A percentile compares a stretch with the other conserved stretches of the same genome.
phyloP scores from a whole-genome alignment of 1,140 invertebrate species.

The Diprion similis region DNA sequence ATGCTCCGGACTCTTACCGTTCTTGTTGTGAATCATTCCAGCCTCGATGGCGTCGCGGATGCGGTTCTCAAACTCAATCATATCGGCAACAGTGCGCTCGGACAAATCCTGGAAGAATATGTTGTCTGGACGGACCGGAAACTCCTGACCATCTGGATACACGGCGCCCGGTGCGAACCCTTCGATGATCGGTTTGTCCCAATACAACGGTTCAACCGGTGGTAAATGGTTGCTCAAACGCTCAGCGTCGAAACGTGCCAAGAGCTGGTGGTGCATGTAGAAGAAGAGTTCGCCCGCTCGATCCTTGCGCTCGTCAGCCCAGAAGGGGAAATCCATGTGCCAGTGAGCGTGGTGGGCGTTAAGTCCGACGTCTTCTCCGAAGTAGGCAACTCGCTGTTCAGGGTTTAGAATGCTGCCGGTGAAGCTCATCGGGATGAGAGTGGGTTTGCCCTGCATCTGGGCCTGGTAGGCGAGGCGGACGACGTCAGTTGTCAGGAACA shows the following conservation, averaged over 20 bases:
- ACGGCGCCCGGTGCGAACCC: constrained; percentile 49
- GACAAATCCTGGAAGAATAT: constrained; percentile 40
- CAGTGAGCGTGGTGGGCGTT: constrained; percentile 71
- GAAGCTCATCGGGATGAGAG: constrained; percentile 31
- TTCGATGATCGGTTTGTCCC: constrained; percentile 27
- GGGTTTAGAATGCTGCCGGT: constrained; percentile 44
- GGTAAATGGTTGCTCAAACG: constrained; percentile 47
- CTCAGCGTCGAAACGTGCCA: constrained; percentile 50
- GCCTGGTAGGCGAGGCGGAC: constrained; percentile 41
- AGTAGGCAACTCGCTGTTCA: constrained; percentile 68
- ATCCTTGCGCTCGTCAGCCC: constrained; percentile 54
- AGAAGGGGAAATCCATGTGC: constrained; percentile 67
- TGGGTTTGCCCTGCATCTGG: constrained; percentile 39
- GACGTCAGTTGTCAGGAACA: constrained; percentile 40
- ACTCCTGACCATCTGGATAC: constrained; percentile 44
- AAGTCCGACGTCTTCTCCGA: constrained; percentile 70
- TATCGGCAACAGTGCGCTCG: constrained; percentile 38
- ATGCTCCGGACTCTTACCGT: constrained; percentile 38
- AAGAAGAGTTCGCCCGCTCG: constrained; percentile 38
- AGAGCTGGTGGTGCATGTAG: constrained; percentile 50
- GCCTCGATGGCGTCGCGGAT: constrained; percentile 44
- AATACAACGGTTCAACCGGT: constrained; percentile 36
- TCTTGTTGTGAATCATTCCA: constrained; percentile 25
- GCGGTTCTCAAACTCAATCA: constrained; percentile 39
- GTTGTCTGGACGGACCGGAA: constrained; percentile 43